Evolutionary conservation across 2,888 invertebrate genomes (phyloP), one percentile per base, ranked within the genome.

Genomic region (Oscheius myriophilus): DNA sequence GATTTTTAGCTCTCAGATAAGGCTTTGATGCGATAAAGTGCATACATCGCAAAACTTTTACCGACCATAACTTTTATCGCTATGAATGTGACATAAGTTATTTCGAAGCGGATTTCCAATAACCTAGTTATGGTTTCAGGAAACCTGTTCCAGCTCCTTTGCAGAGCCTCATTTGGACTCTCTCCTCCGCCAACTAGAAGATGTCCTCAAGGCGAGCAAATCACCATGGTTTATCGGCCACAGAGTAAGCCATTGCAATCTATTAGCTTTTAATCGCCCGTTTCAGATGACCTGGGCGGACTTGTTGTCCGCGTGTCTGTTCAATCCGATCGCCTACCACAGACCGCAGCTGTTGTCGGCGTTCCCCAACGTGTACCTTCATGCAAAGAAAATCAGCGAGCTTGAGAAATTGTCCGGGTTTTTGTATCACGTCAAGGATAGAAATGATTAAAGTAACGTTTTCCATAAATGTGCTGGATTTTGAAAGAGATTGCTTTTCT

Each of bases 241-340:
- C 49, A 64, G 64, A 65, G 78, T 75, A 43, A 66, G 42, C n/a
- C 33, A 62, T 12, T 25, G 6, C 7, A 55, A 26, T 2, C 12
- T 6, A 23, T 26, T 55, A 11, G 33, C 6, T 42, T 14, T 9
- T 41, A 43, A 23, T 18, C 18, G 41, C 7, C n/a, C 1, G 42
- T 69, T 73, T 51, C 72, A 80, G 80, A 72, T 77, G 66, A 80
- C 74, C 0, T 80, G 80, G 80, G 73, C 71, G 1, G 80, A 80
- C 59, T 70, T 80, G 6, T 51, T 78, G 9, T 67, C 74, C 1
- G 73, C 78, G 0, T 71, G 74, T 42, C 67, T 80, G 2, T 70
- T 80, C 59, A 80, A 77, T 63, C 73, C 80, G 6, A 71, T 80
- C 52, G 73, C 76, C 51, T 80, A 75, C 62, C 80, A 80, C 43